A percentile compares a stretch with the other conserved stretches of the same genome.
Evolutionary conservation across 2,113 vertebrate genomes (phyloP).

Genomic region (Tragelaphus strepsiceros): DNA sequence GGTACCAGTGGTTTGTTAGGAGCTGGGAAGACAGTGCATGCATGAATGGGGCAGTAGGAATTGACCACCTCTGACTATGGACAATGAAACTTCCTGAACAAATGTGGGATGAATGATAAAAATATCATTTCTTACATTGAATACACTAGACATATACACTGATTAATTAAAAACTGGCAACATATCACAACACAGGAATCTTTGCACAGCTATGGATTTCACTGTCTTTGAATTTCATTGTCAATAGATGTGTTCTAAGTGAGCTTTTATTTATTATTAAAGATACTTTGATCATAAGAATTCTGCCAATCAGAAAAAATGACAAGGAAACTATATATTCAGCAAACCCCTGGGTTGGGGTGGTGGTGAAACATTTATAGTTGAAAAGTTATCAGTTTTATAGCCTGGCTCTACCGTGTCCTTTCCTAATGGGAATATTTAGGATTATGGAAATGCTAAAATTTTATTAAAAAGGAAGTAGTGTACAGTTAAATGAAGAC

Average conservation of each 20-base stretch:
- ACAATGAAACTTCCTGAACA: not conserved
- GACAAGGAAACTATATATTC: not conserved
- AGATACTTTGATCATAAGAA: not conserved
- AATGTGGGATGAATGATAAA: not conserved
- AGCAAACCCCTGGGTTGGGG: not conserved
- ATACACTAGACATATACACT: not conserved
- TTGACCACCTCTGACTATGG: not conserved
- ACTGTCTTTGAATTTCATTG: not conserved
- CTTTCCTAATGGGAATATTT: not conserved
- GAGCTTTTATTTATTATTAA: not conserved
- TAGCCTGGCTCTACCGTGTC: not conserved
- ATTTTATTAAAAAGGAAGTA: slow-evolving; percentile 41
- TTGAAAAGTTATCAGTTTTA: not conserved
- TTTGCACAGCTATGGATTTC: not conserved
- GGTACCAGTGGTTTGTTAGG: not conserved
- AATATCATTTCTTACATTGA: not conserved
- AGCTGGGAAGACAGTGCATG: not conserved
- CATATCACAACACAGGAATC: not conserved
- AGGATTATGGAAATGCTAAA: not conserved
- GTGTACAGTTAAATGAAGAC: not conserved
- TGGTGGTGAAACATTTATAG: not conserved
- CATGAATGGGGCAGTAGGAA: not conserved
- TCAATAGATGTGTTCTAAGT: not conserved
- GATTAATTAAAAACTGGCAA: not conserved
- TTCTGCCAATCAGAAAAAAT: not conserved